Conservation (phyloP, 2,113 vertebrate species). For the Petroica traversi region DNA sequence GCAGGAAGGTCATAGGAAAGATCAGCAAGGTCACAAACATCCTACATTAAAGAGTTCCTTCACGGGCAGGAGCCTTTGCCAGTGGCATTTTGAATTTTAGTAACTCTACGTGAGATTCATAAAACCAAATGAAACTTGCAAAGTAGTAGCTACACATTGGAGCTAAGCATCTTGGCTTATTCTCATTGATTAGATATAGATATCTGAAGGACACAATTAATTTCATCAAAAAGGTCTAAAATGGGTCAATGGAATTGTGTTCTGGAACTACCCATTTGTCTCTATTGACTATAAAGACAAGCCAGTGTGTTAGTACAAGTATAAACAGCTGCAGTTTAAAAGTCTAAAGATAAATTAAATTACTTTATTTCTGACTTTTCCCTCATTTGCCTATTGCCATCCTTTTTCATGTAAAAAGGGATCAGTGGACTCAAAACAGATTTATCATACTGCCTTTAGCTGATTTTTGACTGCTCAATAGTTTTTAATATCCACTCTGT, state of each 20-base stretch:
- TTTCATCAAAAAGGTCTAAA: background rate
- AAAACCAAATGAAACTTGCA: background rate
- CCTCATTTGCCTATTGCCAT: background rate
- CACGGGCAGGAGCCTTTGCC: background rate
- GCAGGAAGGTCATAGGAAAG: background rate
- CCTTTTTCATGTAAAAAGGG: background rate
- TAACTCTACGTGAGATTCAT: background rate
- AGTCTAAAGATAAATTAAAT: background rate
- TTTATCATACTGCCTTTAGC: background rate
- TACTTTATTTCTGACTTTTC: background rate
- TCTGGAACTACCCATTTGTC: background rate
- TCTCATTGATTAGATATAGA: background rate
- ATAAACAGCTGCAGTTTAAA: background rate
- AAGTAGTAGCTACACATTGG: background rate
- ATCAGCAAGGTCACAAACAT: background rate
- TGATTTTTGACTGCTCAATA: background rate
- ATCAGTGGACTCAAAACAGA: background rate
- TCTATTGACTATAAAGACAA: background rate
- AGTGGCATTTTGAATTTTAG: background rate
- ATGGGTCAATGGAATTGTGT: background rate
- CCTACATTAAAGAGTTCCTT: background rate
- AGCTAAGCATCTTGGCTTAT: background rate
- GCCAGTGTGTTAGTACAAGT: background rate
- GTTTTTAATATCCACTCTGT: background rate
- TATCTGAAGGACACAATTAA: background rate